These are phyloP conservation scores for Trypoxylon attenuatum DNA, from an alignment of 2,888 invertebrate genomes.

Conservation along the genomic window DNA sequence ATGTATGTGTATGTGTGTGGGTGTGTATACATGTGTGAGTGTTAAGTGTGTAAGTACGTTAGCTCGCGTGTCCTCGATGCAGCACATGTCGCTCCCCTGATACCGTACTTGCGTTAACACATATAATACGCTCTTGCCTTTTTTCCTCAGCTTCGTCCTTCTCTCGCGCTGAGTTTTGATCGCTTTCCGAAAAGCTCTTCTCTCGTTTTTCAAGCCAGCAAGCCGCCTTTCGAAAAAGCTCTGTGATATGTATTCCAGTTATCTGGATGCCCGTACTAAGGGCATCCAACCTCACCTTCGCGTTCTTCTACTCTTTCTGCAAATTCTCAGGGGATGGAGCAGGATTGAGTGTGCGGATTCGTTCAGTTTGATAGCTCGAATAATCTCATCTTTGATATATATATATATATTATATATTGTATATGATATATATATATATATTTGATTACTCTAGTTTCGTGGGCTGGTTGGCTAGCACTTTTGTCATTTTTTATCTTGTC, in stretches of 20 bases:
- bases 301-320: not conserved
- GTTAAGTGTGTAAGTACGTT: constrained; percentile 16
- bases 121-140: constrained; percentile 12
- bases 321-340: not conserved
- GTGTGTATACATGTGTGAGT: not conserved
- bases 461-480: too few relatives aligned
- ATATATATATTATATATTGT: too few relatives aligned
- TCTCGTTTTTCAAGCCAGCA: too few relatives aligned
- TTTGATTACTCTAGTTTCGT: too few relatives aligned
- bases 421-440: too few relatives aligned
- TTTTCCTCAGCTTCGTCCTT: not conserved
- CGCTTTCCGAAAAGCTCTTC: too few relatives aligned
- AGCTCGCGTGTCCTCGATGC: constrained; percentile 25
- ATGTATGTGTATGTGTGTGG: not conserved
- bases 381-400: too few relatives aligned
- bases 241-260: not conserved
- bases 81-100: constrained; percentile 41
- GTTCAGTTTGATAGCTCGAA: too few relatives aligned
- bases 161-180: too few relatives aligned
- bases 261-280: not conserved
- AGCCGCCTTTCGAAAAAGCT: too few relatives aligned
- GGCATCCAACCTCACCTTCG: not conserved
- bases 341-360: not conserved
- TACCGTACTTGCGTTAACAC: constrained; percentile 38
- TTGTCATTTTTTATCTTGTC: too few relatives aligned